A percentile compares a stretch with the other conserved stretches of the same genome.
Evolutionary conservation across 2,797 vertebrate species (phyloP).

Genomic region (Neomorphus geoffroyi): DNA sequence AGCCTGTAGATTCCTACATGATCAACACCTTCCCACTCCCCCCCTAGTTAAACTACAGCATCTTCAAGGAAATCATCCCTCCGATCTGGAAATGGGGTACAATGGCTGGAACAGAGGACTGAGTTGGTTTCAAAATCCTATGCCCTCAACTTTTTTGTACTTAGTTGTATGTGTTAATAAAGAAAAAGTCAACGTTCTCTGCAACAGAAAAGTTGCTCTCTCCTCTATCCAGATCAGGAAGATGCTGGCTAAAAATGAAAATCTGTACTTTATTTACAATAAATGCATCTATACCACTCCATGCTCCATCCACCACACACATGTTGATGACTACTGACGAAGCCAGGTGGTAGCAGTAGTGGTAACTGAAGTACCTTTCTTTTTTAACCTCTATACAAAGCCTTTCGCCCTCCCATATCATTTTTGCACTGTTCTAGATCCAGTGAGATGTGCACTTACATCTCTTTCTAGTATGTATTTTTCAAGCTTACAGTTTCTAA

Average conservation of each 20-base stretch:
- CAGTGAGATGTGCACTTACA: not conserved
- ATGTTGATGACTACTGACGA: not conserved
- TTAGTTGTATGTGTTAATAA: not conserved
- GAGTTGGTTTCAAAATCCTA: not conserved
- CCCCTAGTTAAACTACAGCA: not conserved
- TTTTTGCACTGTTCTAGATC: not conserved
- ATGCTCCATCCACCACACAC: not conserved
- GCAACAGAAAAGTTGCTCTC: not conserved
- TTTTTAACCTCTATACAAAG: not conserved
- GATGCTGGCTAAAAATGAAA: not conserved
- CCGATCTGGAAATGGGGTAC: not conserved
- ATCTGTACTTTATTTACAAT: conserved; percentile 7
- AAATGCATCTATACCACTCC: not conserved
- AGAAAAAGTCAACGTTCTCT: not conserved
- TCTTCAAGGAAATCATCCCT: not conserved
- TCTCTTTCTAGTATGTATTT: not conserved
- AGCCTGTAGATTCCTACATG: not conserved
- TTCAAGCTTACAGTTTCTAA: not conserved
- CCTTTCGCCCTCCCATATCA: not conserved
- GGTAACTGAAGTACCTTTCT: conserved; percentile 6
- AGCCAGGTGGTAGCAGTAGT: not conserved
- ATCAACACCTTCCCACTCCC: not conserved
- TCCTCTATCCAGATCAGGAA: not conserved
- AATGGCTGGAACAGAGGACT: not conserved
- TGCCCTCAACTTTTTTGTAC: not conserved